Evolutionary conservation across 2,888 invertebrate species (phyloP).

Genomic region (Bimastos eiseni): DNA sequence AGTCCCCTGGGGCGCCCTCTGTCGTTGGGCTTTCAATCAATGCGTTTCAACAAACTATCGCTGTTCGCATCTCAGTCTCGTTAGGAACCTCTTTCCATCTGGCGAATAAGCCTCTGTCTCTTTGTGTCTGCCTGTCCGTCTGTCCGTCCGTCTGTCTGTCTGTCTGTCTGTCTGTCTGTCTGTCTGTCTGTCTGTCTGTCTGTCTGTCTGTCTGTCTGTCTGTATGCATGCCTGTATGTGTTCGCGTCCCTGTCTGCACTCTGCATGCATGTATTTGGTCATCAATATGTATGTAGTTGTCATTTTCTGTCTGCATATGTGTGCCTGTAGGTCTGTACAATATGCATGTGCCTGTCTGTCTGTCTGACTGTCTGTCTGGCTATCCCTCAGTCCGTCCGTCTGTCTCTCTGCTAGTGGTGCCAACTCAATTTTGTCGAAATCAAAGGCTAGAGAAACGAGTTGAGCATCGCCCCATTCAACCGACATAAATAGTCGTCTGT

Average conservation of each 20-base stretch:
- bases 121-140: slow-evolving; percentile 22
- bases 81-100: slow-evolving; percentile 13
- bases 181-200: neutral
- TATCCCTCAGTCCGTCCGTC: neutral
- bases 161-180: no score
- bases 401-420: neutral
- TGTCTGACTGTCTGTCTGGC: neutral
- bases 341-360: neutral
- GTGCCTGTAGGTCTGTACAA: neutral
- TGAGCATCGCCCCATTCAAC: neutral
- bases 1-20: neutral
- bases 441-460: neutral
- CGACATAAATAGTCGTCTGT: slow-evolving; percentile 13
- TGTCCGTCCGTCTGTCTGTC: neutral
- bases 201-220: neutral
- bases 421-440: neutral
- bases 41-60: slow-evolving; percentile 4
- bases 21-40: neutral
- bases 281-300: no score
- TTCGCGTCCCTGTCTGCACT: no score
- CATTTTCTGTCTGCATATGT: neutral
- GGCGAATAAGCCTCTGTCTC: neutral
- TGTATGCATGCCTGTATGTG: neutral
- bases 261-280: no score
- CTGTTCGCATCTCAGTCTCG: neutral